Base-by-base conservation (phyloP, 2,797 vertebrate species). In the Mareca penelope region DNA sequence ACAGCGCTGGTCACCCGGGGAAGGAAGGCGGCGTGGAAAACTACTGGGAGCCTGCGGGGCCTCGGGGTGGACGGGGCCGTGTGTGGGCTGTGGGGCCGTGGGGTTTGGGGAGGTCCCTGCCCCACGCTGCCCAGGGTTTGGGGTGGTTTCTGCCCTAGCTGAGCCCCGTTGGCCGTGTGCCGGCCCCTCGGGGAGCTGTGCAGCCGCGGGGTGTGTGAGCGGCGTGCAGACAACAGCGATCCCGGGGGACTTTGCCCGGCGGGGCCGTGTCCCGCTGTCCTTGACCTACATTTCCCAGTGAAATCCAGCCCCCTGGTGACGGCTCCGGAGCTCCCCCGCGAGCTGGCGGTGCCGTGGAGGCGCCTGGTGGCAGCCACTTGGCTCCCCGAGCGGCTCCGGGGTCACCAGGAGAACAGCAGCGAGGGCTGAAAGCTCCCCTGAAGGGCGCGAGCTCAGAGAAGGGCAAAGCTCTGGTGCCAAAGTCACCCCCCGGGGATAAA, bases 281-380 rank as follows among this genome's bases (percentile, higher is more conserved):
- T 95, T 96, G 88, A 79, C 93, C 95, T 87, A 80, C 79, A 93
- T 96, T 89, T 86, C 81, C 70, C 59, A 42, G 82, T 60, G 80
- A 55, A 56, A 59, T 35, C 65, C 24, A 84, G 50, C 42, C 73
- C 86, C 52, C 48, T 39, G 87, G 53, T 80, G 82, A 44, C 0
- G 0, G 15, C 1, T 80, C 46, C 8, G 4, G 7, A 85, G 40
- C 56, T 91, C 44, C 79, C 53, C 77, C 64, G 59, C 2, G 7
- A 75, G 91, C 93, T 23, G 53, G 73, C 2, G 0, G 59, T 84
- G 85, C 59, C 53, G 42, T 42, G 42, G 4, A 15, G 60, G 56
- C 5, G 1, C 61, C 78, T 44, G 6, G 52, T 87, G 69, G 90
- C 93, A 76, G 42, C 39, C 26, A 53, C 70, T 29, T 93, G 81